Base-by-base conservation (phyloP, 2,113 vertebrate genomes). In the Macrotus californicus region DNA sequence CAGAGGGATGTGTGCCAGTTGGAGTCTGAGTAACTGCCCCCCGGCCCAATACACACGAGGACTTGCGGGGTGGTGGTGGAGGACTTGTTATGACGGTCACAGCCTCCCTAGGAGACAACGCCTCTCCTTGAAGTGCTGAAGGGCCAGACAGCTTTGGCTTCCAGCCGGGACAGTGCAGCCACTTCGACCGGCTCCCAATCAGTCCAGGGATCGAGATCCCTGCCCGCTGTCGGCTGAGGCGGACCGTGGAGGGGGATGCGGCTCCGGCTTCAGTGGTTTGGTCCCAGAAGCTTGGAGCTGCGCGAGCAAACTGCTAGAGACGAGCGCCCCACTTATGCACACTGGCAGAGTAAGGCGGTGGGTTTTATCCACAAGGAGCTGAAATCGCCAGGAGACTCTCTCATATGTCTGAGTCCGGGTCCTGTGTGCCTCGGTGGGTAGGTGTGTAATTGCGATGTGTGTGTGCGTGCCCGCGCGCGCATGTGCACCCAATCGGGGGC, bases 201-300 rank as follows among this genome's bases (percentile, higher is more conserved):
- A 39, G 8, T 56, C 6, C 7, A 12, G 1, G 6, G 76, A 15
- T 18, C 15, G 3, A 22, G 29, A 41, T 54, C 22, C 41, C 64
- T 48, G 31, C 18, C 22, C 34, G 0, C 52, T n/a, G 22, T n/a
- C 29, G 10, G 18, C 73, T 10, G 64, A 54, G 13, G n/a, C 8
- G 4, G 31, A 26, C 69, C 79, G 13, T 2, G 36, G 5, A 14
- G 16, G n/a, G 13, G 21, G 36, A 43, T 0, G 24, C 5, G 0
- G 31, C 36, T 22, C 67, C 14, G 10, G 22, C 24, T 66, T n/a
- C 24, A 2, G 36, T 2, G 43, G 34, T 34, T 77, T 43, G 21
- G 75, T 39, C 14, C 1, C 34, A 0, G 24, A 34, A 84, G 39
- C 41, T 21, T 43, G 52, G 26, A 1, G 7, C 73, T 6, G 26